A percentile compares a stretch with the other conserved stretches of the same genome.
Conservation (phyloP, 1,140 invertebrate species). For the Hermatobates lingyangjiaoensis region DNA sequence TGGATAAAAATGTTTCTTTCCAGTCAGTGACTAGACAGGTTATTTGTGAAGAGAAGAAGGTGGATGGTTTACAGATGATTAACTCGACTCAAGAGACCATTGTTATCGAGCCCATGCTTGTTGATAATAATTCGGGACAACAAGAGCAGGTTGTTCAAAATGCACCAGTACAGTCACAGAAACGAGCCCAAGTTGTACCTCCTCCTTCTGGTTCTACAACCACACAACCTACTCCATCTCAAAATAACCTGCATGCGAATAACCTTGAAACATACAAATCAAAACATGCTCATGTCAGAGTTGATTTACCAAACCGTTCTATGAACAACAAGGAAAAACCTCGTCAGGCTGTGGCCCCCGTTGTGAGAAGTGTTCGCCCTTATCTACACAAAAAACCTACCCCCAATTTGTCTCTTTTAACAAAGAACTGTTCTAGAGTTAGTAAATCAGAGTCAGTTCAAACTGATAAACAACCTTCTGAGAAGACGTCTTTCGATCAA, state of each 20-base stretch:
- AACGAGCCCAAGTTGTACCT: background rate
- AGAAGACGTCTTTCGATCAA: too few species aligned
- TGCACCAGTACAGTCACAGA: background rate
- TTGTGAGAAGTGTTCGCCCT: constrained; percentile 7
- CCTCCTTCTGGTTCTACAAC: too few species aligned
- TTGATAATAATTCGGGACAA: background rate
- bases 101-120: constrained; percentile 7
- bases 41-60: constrained; percentile 8
- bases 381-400: background rate
- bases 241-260: too few species aligned
- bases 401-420: background rate
- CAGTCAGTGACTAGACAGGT: constrained; percentile 9
- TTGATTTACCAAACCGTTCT: constrained; percentile 9
- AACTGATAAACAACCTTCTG: too few species aligned
- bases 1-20: constrained; percentile 12
- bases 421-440: background rate
- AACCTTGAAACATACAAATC: too few species aligned
- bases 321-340: constrained; percentile 11
- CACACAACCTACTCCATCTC: too few species aligned
- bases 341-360: constrained; percentile 12
- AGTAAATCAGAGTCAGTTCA: background rate
- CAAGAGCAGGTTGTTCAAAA: background rate
- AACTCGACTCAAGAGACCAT: constrained; percentile 9
- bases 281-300: too few species aligned
- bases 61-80: constrained; percentile 9